Conservation (phyloP, 2,113 vertebrate species). For the Myanophis thanlyinensis region DNA sequence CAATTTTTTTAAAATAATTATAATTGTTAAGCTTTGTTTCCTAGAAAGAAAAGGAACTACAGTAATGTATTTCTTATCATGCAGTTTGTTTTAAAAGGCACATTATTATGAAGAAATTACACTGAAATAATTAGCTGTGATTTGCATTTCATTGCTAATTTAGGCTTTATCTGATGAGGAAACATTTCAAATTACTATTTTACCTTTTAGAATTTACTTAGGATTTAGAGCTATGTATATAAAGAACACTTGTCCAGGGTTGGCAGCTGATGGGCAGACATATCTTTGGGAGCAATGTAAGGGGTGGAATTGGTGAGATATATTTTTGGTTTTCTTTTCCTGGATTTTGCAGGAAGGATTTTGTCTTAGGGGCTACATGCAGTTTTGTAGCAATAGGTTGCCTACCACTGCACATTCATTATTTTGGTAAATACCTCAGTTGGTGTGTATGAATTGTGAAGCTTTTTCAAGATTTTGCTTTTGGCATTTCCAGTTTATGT, state of each 20-base stretch:
- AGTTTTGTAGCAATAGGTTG: background rate
- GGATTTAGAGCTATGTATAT: too few species aligned
- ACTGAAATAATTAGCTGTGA: constrained; percentile 9
- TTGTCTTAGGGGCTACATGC: background rate
- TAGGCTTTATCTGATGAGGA: constrained; percentile 1
- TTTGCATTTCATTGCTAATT: constrained; percentile 22
- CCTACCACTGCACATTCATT: background rate
- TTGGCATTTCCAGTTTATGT: background rate
- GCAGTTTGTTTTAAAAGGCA: background rate
- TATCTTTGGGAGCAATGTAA: background rate
- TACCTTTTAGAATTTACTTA: background rate
- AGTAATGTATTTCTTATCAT: constrained; percentile 6
- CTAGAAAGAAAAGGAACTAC: background rate
- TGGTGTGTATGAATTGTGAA: background rate
- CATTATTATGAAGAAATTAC: background rate
- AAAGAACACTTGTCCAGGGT: background rate
- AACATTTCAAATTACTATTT: background rate
- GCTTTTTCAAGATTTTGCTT: background rate
- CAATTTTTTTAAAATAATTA: constrained; percentile 18
- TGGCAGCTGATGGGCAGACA: background rate
- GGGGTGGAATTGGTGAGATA: background rate
- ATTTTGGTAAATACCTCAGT: background rate
- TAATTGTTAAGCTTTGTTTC: constrained; percentile 10
- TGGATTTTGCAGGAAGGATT: background rate
- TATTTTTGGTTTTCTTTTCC: background rate